Conservation (phyloP, 2,888 invertebrate genomes). For the Linnaemya vulpina region DNA sequence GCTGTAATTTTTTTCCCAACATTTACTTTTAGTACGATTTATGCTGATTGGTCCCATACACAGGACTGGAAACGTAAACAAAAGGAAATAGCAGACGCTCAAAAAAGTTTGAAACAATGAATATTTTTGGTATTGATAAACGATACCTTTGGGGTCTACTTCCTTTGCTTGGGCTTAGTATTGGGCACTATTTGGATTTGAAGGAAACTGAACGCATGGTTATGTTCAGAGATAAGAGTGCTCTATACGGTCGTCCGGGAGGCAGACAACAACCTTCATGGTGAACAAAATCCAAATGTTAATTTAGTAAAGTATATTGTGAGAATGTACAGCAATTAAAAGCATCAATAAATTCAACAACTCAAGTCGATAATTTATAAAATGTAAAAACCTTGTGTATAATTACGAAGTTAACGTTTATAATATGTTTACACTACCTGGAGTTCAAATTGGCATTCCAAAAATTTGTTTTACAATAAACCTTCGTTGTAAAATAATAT, state of each 20-base stretch:
- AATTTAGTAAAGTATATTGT: slow-evolving; percentile 22
- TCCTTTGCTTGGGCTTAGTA: slow-evolving; percentile 85
- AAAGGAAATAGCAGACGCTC: slow-evolving; percentile 73
- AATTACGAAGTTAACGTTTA: too few relatives aligned
- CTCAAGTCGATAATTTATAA: not conserved
- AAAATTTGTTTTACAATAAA: too few relatives aligned
- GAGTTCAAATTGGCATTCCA: too few relatives aligned
- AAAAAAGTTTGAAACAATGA: slow-evolving; percentile 73
- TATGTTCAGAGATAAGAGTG: slow-evolving; percentile 90
- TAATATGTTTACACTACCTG: too few relatives aligned
- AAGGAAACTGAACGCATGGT: slow-evolving; percentile 89
- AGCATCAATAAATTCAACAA: not conserved
- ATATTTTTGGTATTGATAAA: slow-evolving; percentile 84
- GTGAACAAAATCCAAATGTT: slow-evolving; percentile 79
- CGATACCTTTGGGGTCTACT: slow-evolving; percentile 84
- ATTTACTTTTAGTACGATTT: slow-evolving; percentile 85
- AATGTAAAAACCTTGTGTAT: too few relatives aligned
- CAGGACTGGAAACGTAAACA: slow-evolving; percentile 87
- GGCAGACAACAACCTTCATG: slow-evolving; percentile 90
- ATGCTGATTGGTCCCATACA: slow-evolving; percentile 89
- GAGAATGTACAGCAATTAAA: not conserved
- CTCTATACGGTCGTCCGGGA: slow-evolving; percentile 87
- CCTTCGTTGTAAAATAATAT: too few relatives aligned
- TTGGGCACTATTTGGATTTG: slow-evolving; percentile 87
- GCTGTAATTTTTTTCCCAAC: slow-evolving; percentile 88